These are phyloP conservation scores for Hypolimnas misippus DNA, from an alignment of 2,888 invertebrate species.

Conservation along the genomic window DNA sequence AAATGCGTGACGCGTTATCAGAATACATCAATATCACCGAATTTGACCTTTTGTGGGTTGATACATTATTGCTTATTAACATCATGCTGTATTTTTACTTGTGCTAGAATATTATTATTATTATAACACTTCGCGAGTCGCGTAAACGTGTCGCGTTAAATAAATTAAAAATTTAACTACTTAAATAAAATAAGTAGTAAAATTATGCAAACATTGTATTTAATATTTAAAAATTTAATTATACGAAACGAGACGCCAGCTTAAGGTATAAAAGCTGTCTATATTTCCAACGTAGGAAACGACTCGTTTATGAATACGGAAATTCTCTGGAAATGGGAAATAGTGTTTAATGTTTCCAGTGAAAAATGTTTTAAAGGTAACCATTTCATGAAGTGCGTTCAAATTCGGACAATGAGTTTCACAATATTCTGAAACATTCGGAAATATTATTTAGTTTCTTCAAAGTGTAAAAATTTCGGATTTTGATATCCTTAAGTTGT, in stretches of 20 bases:
- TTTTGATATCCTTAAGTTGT: too few relatives aligned
- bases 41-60: too few relatives aligned
- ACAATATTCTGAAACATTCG: conserved; percentile 1
- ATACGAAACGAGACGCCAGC: not conserved
- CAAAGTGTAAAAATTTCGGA: not conserved
- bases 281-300: not conserved
- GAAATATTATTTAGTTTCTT: not conserved
- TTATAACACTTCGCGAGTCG: too few relatives aligned
- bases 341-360: conserved; percentile 1
- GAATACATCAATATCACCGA: too few relatives aligned
- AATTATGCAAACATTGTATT: not conserved
- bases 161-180: too few relatives aligned
- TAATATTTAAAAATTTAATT: not conserved
- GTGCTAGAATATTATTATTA: too few relatives aligned
- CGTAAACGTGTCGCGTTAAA: too few relatives aligned
- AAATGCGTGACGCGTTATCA: too few relatives aligned
- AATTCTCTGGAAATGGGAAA: not conserved
- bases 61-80: too few relatives aligned
- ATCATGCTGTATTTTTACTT: too few relatives aligned
- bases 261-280: not conserved
- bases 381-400: conserved; percentile 10
- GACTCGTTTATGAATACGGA: conserved; percentile 5
- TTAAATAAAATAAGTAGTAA: not conserved
- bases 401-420: conserved; percentile 1
- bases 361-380: conserved; percentile 8